Base-by-base conservation (phyloP, 1,140 invertebrate species). In the Bicyclus anynana region DNA sequence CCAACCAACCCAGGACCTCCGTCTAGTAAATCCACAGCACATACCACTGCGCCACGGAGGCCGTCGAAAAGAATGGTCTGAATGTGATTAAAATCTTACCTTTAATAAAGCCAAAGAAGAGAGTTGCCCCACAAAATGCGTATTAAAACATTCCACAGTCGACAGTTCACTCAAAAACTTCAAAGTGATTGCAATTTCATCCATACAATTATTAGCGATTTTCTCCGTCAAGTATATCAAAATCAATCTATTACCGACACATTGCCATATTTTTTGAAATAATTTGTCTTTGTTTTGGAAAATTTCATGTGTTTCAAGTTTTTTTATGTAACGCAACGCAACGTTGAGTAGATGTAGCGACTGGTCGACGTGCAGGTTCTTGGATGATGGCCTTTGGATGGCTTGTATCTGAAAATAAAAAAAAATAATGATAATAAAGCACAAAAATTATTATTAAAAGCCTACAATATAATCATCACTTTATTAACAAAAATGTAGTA, bases 131-230 rank as follows among this genome's bases (percentile, higher is more conserved):
- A 83, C 69, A 52, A 85, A 74, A 48, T 69, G 52, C 5, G 42
- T 66, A 0, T 27, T 49, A 65, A 86, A 88, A 37, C 69, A 71
- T n/a, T 88, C 80, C 0, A 79, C 60, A 37, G 74, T 74, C 4
- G 71, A 68, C 20, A 79, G 65, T 61, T 88, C 85, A 6, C 72
- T 74, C 5, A 86, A 33, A 58, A 77, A 85, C 54, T 80, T 86
- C 50, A 88, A 54, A 1, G 68, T 71, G 0, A 77, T 64, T 0
- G 68, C 50, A 2, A 85, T 65, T 18, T 77, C 77, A 23, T 86
- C 85, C 1, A 80, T 55, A 49, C 51, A 67, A 16, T 3, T 44
- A 6, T 50, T 59, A 44, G 52, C 78, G 0, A 60, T 23, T 5
- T 27, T 57, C 13, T 35, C 29, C 18, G 62, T 37, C 37, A 70